Evolutionary conservation across 2,113 vertebrate species (phyloP), one percentile per base, ranked within the genome.

Genomic region (Periophthalmodon schlosseri): DNA sequence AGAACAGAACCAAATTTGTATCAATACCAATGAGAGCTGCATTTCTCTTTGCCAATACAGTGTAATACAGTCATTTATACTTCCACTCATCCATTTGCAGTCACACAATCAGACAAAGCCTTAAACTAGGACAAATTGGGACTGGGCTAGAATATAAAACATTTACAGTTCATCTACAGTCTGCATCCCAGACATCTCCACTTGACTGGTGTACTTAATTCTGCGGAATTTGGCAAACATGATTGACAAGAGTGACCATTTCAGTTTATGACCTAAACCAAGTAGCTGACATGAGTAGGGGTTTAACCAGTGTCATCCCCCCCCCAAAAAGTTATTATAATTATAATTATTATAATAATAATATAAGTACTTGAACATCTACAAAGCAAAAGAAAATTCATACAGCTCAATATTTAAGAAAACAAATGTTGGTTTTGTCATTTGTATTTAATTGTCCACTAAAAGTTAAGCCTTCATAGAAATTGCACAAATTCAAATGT

Each of bases 371-470:
- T 14, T 79, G 65, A 65, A 23, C 80, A 12, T 18, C 82, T 85
- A 82, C 89, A 92, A 87, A 91, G 91, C 90, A 74, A 84, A 71
- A 72, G n/a, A 74, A 15, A 58, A 23, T 76, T 70, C 28, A 72
- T 3, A 73, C 16, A 57, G 33, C 60, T 80, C 67, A 67, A 54
- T 24, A 60, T 50, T 18, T 44, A 77, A 74, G 50, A 14, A n/a
- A 6, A 69, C 47, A 15, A 6, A 44, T 50, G 63, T 50, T 56
- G 23, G 68, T 33, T 61, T 61, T 14, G 14, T 61, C 57, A 58
- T 14, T 56, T 23, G 21, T 50, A 79, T 49, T 44, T 44, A 44
- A 44, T 50, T 57, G 74, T n/a, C 52, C 46, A 75, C 68, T 84
- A 76, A 47, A 75, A 64, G 77, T 34, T 67, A 52, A 20, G 65